phyloP scores from a whole-genome alignment of 2,888 invertebrate genomes.

The Oxystoma pomonae region DNA sequence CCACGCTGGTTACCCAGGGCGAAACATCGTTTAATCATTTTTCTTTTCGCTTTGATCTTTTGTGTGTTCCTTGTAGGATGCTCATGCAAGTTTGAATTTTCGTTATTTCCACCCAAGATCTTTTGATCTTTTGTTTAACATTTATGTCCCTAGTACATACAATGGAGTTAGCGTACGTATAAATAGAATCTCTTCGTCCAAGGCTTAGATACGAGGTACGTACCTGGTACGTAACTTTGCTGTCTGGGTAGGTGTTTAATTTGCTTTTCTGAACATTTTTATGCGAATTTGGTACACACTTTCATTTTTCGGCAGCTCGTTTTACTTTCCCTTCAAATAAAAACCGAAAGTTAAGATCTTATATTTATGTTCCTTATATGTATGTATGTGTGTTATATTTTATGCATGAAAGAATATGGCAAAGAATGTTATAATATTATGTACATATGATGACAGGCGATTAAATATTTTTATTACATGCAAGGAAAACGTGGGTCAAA shows the following conservation, averaged over 20 bases:
- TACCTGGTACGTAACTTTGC: too few relatives aligned
- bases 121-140: too few relatives aligned
- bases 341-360: neutral
- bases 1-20: too few relatives aligned
- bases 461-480: neutral
- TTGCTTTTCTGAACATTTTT: neutral
- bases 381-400: neutral
- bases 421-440: neutral
- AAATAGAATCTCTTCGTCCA: too few relatives aligned
- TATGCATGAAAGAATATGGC: neutral
- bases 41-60: too few relatives aligned
- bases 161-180: too few relatives aligned
- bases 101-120: too few relatives aligned
- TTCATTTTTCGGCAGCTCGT: neutral
- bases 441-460: neutral
- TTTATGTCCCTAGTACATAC: too few relatives aligned
- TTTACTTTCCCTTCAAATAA: neutral
- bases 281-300: neutral
- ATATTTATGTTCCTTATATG: neutral
- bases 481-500: neutral
- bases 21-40: too few relatives aligned
- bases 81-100: too few relatives aligned
- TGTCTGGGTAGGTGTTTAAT: neutral
- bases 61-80: too few relatives aligned
- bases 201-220: too few relatives aligned